phyloP scores from a whole-genome alignment of 2,888 invertebrate genomes.

The Saturnia japonica region DNA sequence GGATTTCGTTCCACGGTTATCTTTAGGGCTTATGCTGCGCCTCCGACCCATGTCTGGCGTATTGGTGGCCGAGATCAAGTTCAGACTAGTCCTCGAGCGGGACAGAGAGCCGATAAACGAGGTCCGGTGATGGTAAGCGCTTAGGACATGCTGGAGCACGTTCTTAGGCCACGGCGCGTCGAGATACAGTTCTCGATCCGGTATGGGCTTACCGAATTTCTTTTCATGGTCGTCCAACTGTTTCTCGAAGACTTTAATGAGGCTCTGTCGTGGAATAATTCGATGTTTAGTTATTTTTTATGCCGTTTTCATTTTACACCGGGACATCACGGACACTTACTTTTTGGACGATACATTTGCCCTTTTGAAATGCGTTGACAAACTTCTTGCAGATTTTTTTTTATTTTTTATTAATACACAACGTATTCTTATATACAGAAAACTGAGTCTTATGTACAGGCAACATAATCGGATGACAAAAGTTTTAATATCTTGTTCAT shows the following conservation, averaged over 20 bases:
- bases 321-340: conserved; percentile 15
- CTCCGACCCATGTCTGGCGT: conserved; percentile 62
- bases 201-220: conserved; percentile 66
- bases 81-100: conserved; percentile 80
- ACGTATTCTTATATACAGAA: not conserved
- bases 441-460: not conserved
- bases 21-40: conserved; percentile 59
- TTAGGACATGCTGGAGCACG: conserved; percentile 67
- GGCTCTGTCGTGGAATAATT: conserved; percentile 57
- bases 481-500: no score
- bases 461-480: not conserved
- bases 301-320: not conserved
- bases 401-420: no score
- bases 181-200: conserved; percentile 55
- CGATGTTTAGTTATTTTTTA: conserved; percentile 25
- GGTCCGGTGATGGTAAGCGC: conserved; percentile 64
- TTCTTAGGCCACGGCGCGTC: conserved; percentile 74
- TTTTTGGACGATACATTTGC: conserved; percentile 4
- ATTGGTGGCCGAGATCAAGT: conserved; percentile 59
- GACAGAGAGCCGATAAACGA: conserved; percentile 80
- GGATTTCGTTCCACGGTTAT: conserved; percentile 49
- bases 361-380: conserved; percentile 29
- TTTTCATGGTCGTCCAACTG: conserved; percentile 74
- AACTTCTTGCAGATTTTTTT: no score
- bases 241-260: conserved; percentile 60